Percentiles rank a stretch among this genome's conserved stretches.
Evolutionary conservation across 2,888 invertebrate species (phyloP).

Genomic region (Tinea semifulvella): DNA sequence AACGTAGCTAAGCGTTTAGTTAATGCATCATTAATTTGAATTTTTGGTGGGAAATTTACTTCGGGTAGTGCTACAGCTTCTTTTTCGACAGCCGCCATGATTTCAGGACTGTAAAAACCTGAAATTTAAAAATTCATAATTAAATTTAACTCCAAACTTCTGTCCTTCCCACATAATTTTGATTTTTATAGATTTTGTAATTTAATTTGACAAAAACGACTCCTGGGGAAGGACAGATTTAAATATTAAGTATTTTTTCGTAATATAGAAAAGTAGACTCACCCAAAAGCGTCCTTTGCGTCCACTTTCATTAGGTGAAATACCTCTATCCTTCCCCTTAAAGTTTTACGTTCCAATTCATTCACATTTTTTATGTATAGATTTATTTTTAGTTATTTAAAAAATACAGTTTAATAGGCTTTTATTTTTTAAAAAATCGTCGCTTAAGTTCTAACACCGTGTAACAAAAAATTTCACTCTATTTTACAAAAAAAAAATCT

Average conservation of each 20-base stretch:
- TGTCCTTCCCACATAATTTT: constrained; percentile 56
- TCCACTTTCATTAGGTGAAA: constrained; percentile 60
- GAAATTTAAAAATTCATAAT: constrained; percentile 27
- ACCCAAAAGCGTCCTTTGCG: constrained; percentile 58
- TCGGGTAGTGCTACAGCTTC: constrained; percentile 18
- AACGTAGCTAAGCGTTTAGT: constrained; percentile 45
- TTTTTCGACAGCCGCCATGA: neutral
- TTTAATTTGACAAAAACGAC: constrained; percentile 22
- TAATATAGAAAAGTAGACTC: constrained; percentile 35
- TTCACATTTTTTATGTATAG: too few species aligned
- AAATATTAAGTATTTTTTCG: constrained; percentile 28
- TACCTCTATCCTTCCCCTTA: constrained; percentile 60
- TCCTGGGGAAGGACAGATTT: constrained; percentile 73
- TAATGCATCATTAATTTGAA: constrained; percentile 38
- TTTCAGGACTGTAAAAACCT: constrained; percentile 35
- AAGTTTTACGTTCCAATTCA: constrained; percentile 21
- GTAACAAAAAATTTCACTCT: too few species aligned
- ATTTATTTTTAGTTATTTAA: too few species aligned
- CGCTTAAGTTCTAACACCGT: too few species aligned
- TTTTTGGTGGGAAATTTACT: constrained; percentile 28
- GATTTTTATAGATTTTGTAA: constrained; percentile 15
- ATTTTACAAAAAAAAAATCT: too few species aligned
- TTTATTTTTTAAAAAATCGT: too few species aligned
- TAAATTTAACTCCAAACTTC: constrained; percentile 27
- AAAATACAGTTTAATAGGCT: too few species aligned